Evolutionary conservation across 2,797 vertebrate species (phyloP), one percentile per base, ranked within the genome.

Genomic region (Enteromius mattozi): DNA sequence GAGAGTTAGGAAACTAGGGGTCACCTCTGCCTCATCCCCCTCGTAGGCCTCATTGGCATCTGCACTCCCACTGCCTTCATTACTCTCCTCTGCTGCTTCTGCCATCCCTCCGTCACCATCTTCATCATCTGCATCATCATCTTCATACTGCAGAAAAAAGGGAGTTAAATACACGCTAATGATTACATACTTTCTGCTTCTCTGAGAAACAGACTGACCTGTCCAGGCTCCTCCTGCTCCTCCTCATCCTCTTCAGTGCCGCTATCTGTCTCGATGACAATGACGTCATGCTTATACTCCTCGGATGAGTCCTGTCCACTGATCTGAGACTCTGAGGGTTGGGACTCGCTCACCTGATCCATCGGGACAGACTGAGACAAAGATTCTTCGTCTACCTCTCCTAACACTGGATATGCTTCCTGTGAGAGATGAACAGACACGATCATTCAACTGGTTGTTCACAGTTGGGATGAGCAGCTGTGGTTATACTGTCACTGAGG

Each of bases 191-290:
- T 49, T 6, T 56, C 56, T 24, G 14, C 54, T 27, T 78, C 30
- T 85, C n/a, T 33, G 51, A 42, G 5, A 61, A 63, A 8, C 7
- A 37, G 10, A 51, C 88, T 75, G 68, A 88, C 88, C 87, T 84
- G 86, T 19, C 89, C 91, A 61, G 90, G 79, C 27, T 90, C 91
- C 90, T 96, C 96, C 0, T 95, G 93, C 47, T 81, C 47, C 33
- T 81, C 79, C 3, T 81, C 79, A 0, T 69, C 97, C 6, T 96
- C 97, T 0, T 94, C 95, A 76, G 96, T 97, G 91, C 97, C 97
- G 24, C 97, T 97, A 90, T 99, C 98, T 0, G 97, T 98, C 78
- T 97, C 97, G 33, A 99, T 98, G 68, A 99, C 92, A 59, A 99
- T 99, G 79, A 99, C 94, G 35, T 98, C 96, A 78, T 96, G 95